Conservation (phyloP, 2,888 invertebrate species). For the Monopis laevigella region DNA sequence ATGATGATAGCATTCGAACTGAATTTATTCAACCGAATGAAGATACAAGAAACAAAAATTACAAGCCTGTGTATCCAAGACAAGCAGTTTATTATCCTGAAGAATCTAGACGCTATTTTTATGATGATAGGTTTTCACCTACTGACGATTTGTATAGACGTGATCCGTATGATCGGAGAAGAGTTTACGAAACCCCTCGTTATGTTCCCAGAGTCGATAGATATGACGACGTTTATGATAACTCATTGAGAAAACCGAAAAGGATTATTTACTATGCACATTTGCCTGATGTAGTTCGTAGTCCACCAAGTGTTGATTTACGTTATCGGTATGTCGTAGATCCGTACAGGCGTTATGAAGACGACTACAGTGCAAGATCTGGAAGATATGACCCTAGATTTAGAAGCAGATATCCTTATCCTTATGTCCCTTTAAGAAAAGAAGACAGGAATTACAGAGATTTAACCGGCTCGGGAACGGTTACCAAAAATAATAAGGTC, state of each 20-base stretch:
- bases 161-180: conserved; percentile 43
- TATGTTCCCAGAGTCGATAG: conserved; percentile 44
- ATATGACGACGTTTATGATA: conserved; percentile 52
- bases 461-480: conserved; percentile 44
- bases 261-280: conserved; percentile 77
- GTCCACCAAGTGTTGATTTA: conserved; percentile 66
- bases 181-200: conserved; percentile 19
- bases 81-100: conserved; percentile 59
- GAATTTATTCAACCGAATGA: conserved; percentile 57
- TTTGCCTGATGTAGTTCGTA: conserved; percentile 73
- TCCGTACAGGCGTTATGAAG: conserved; percentile 51
- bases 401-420: conserved; percentile 37
- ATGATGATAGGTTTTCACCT: conserved; percentile 46
- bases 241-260: conserved; percentile 58
- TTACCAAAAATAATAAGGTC: conserved; percentile 46
- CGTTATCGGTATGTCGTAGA: conserved; percentile 60
- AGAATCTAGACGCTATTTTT: conserved; percentile 47
- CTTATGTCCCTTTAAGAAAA: conserved; percentile 50
- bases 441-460: conserved; percentile 58
- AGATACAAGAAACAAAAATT: conserved; percentile 34
- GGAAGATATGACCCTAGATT: conserved; percentile 58
- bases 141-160: conserved; percentile 49
- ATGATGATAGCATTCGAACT: conserved; percentile 45
- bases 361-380: conserved; percentile 39
- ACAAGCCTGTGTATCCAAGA: conserved; percentile 53